phyloP scores from a whole-genome alignment of 2,113 vertebrate genomes.

The Mus spicilegus region DNA sequence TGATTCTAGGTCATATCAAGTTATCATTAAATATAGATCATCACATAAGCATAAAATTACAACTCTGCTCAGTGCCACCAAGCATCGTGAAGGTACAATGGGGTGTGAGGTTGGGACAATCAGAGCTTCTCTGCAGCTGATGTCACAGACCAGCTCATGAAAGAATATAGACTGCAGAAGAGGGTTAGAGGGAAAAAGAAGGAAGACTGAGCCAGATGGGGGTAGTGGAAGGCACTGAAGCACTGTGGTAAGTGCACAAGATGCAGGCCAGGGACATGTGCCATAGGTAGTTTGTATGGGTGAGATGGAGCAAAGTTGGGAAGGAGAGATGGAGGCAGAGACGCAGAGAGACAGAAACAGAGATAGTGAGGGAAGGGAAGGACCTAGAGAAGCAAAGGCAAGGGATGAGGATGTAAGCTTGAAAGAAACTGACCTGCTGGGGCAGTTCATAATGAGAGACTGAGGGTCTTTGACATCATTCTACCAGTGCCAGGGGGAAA shows the following conservation, averaged over 20 bases:
- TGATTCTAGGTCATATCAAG: not conserved
- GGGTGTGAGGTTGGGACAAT: not conserved
- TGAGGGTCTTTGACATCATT: not conserved
- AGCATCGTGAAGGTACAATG: not conserved
- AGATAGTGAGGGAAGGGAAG: not conserved
- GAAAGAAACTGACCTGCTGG: not conserved
- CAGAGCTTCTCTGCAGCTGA: not conserved
- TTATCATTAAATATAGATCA: too few species aligned
- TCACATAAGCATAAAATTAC: not conserved
- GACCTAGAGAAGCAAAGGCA: not conserved
- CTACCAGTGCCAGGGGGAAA: not conserved
- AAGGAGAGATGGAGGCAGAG: not conserved
- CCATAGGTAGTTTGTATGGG: not conserved
- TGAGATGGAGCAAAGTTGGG: not conserved
- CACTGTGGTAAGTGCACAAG: not conserved
- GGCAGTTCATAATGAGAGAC: not conserved
- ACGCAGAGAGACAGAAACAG: not conserved
- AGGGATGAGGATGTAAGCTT: too few species aligned
- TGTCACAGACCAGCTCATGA: not conserved
- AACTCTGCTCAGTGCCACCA: not conserved
- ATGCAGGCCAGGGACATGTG: not conserved
- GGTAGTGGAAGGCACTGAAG: not conserved
- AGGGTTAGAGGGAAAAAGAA: not conserved
- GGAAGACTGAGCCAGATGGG: not conserved
- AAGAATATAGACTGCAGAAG: not conserved